Evolutionary conservation across 2,888 invertebrate species (phyloP), one percentile per base, ranked within the genome.

Genomic region (Hirtodrosophila trivittata): DNA sequence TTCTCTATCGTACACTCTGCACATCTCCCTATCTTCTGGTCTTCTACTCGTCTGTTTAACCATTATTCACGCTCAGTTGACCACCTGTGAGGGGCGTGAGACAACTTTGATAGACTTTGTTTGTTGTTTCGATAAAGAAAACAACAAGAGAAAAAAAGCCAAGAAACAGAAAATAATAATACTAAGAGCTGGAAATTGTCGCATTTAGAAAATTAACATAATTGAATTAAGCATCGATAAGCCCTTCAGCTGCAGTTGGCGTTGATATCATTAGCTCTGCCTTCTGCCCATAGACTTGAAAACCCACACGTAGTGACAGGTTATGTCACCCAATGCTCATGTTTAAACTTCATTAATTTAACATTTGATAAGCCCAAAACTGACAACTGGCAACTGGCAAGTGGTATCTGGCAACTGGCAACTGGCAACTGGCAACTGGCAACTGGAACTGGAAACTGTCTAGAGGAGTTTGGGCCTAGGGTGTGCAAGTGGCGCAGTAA

Each of bases 1-100:
- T 14, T 35, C 3, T 21, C 30, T 32, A 2, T 35, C 8, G 5
- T 6, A 1, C 13, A 2, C 14, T 35, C 1, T 35, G 1, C 1
- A 5, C 8, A 5, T 35, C 13, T n/a, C 13, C 35, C 10, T 13
- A 16, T 50, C 41, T 7, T 3, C 26, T 14, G 21, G 21, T 39
- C 9, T 3, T 33, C 33, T 1, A 33, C 32, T 47, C 21, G n/a
- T 30, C 52, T 41, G 33, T 38, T 52, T 13, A 59, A 43, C 66
- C 73, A 88, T 88, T 89, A 87, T 88, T 85, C 76, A 89, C 87
- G 89, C 88, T 88, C 76, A 78, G 87, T 77, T 89, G 88, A 62
- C 89, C 88, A 88, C 89, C 88, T 86, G 78, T 83, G 85, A 75
- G 88, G 51, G 68, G 66, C 45, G 57, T 55, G 64, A 64, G 57